phyloP scores from a whole-genome alignment of 2,113 vertebrate genomes.

The Reinhardtius hippoglossoides region DNA sequence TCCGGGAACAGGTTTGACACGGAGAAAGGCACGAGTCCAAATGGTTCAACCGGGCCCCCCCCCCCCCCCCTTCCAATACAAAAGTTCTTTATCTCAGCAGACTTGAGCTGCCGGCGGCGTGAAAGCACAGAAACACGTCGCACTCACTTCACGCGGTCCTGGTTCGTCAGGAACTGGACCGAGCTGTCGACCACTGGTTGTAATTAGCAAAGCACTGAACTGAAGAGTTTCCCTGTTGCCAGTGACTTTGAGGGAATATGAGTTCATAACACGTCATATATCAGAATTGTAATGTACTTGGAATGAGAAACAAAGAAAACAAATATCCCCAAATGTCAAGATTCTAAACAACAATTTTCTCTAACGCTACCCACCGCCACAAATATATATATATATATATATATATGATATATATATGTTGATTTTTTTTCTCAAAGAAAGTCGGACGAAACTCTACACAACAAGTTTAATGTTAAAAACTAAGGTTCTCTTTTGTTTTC shows the following conservation, averaged over 20 bases:
- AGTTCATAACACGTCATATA: conserved; percentile 19
- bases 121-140: conserved; percentile 24
- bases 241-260: neutral
- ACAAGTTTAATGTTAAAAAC: conserved; percentile 69
- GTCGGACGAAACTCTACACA: conserved; percentile 76
- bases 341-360: conserved; percentile 73
- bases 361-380: conserved; percentile 81
- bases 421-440: conserved; percentile 70
- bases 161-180: conserved; percentile 7
- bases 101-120: conserved; percentile 13
- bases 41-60: neutral
- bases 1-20: neutral
- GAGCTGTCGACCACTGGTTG: conserved; percentile 40
- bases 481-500: conserved; percentile 55
- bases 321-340: conserved; percentile 58
- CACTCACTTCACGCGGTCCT: conserved; percentile 2
- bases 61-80: neutral
- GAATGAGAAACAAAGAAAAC: conserved; percentile 56
- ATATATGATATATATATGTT: conserved; percentile 61
- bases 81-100: neutral
- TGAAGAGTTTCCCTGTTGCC: conserved; percentile 7
- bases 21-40: neutral
- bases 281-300: conserved; percentile 34
- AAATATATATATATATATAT: conserved; percentile 64
- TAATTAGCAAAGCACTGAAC: conserved; percentile 33